These are phyloP conservation scores for Crepidodera aurea DNA, from an alignment of 2,888 invertebrate genomes.

Conservation along the genomic window DNA sequence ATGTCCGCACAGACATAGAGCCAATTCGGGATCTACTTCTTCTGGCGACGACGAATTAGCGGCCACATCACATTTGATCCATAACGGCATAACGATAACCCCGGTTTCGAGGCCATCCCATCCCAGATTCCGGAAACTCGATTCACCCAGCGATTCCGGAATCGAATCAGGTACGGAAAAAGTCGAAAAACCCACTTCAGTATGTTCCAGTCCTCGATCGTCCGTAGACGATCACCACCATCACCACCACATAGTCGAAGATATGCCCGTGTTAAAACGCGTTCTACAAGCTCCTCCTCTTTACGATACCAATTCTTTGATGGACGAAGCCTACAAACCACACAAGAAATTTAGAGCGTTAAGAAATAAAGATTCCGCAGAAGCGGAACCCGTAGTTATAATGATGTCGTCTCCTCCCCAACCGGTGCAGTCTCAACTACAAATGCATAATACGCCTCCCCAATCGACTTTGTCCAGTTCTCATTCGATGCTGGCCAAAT, in stretches of 20 bases:
- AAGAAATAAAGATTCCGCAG: constrained; percentile 78
- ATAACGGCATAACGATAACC: constrained; percentile 78
- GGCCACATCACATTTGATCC: constrained; percentile 75
- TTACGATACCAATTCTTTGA: constrained; percentile 87
- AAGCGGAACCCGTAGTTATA: constrained; percentile 73
- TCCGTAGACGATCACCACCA: constrained; percentile 73
- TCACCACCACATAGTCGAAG: constrained; percentile 73
- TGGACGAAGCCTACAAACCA: constrained; percentile 95
- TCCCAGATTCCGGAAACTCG: constrained; percentile 80
- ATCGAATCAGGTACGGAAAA: constrained; percentile 93
- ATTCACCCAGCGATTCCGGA: constrained; percentile 92
- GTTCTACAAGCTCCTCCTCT: constrained; percentile 92
- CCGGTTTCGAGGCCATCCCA: constrained; percentile 66
- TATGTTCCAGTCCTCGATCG: constrained; percentile 87
- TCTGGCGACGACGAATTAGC: constrained; percentile 83
- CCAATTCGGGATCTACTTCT: constrained; percentile 77
- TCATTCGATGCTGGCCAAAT: constrained; percentile 88
- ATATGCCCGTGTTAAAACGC: constrained; percentile 93
- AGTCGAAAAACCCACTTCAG: constrained; percentile 79
- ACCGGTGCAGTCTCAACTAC: constrained; percentile 50
- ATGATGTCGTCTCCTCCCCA: constrained; percentile 55
- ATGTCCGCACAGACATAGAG: constrained; percentile 78
- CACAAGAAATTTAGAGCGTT: constrained; percentile 94
- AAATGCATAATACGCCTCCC: constrained; percentile 52
- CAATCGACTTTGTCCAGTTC: constrained; percentile 80